These are phyloP conservation scores for Dasypus novemcinctus DNA, from an alignment of 2,113 vertebrate species.

Conservation along the genomic window DNA sequence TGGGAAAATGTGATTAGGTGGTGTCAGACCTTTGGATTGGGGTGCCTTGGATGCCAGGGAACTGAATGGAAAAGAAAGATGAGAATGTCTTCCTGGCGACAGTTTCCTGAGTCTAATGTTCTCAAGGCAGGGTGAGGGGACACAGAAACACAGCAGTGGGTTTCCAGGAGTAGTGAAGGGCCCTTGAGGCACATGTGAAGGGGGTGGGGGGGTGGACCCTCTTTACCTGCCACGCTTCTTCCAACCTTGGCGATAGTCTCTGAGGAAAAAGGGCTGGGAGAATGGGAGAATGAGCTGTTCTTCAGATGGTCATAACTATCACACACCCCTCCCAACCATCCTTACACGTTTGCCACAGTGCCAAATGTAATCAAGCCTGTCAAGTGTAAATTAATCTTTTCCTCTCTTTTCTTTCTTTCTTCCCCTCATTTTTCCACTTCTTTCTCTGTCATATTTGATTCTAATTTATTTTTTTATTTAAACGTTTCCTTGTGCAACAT, in stretches of 20 bases:
- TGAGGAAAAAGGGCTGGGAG: background rate
- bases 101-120: background rate
- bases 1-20: background rate
- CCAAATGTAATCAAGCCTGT: background rate
- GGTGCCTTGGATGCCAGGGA: background rate
- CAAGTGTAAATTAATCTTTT: background rate
- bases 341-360: background rate
- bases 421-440: background rate
- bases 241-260: background rate
- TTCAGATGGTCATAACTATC: background rate
- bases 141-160: accelerated
- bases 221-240: background rate
- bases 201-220: background rate
- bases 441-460: background rate
- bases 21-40: background rate
- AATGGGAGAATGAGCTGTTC: background rate
- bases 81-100: background rate
- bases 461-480: background rate
- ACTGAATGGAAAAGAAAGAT: background rate
- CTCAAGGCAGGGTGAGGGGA: background rate
- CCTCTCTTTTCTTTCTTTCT: background rate
- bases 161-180: background rate
- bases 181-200: accelerated
- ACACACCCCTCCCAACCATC: background rate
- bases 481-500: background rate